Evolutionary conservation across 2,797 vertebrate species (phyloP), one percentile per base, ranked within the genome.

Genomic region (Xenopus petersii): DNA sequence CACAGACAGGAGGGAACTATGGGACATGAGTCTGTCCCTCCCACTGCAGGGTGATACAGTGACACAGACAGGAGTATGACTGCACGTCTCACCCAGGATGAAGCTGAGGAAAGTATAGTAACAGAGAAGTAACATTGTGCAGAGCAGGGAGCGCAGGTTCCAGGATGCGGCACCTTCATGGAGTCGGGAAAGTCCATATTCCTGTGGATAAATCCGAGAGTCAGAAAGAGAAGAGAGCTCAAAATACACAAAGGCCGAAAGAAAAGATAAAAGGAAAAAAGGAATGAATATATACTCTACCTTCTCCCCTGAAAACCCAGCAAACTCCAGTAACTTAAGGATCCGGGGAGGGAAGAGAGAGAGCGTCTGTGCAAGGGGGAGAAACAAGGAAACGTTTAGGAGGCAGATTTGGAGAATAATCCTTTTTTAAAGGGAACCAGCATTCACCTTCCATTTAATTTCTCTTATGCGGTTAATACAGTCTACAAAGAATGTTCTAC

Each of bases 251-350:
- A 17, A 17, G 13, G 12, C 26, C 62, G 42, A 60, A 13, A 59
- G 51, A 12, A 0, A 6, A 36, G 33, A 36, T 6, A 49, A 49
- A 10, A 49, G 2, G 48, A 9, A 10, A 49, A 11, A 11, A 10
- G 48, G 3, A 49, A 49, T 2, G 10, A 11, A 9, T 49, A 55
- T 1, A 16, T 3, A 55, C 46, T 24, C 2, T 80, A 95, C 94
- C 93, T 95, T 95, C 83, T 94, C 92, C 60, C 94, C 93, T 1
- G 93, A 94, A 82, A 95, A 94, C 12, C 94, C 94, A 0, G 93
- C 93, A 74, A 95, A 95, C 82, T 95, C 93, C 83, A 95, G 79
- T 61, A 95, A 75, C 79, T 88, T 92, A 62, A 95, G 89, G 74
- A 95, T 88, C 78, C 93, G 88, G 0, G 92, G 86, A 68, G 94